Conservation (phyloP, 2,113 vertebrate species). For the Elephas maximus region DNA sequence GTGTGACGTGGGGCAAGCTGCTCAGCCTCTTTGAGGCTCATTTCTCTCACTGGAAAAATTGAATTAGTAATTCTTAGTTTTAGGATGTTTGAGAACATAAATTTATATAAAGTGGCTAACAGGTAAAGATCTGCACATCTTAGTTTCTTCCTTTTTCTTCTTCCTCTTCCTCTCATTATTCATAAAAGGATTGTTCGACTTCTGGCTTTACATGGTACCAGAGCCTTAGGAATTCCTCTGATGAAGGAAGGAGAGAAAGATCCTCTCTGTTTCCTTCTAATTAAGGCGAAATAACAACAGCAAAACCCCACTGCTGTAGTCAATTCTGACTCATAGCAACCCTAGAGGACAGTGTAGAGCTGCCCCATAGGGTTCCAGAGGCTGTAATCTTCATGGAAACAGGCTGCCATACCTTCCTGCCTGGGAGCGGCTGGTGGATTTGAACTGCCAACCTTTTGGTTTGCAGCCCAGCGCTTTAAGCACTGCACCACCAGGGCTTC, state of each 20-base stretch:
- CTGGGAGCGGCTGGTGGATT: background rate
- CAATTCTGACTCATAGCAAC: background rate
- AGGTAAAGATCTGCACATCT: background rate
- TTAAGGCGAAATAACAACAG: background rate
- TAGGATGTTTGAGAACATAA: background rate
- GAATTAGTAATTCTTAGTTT: slow-evolving; percentile 32
- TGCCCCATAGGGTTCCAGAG: background rate
- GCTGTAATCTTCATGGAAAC: background rate
- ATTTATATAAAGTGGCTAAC: background rate
- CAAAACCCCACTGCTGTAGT: background rate
- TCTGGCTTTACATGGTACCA: background rate
- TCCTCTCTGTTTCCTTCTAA: background rate
- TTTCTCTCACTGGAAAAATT: background rate
- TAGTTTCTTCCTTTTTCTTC: background rate
- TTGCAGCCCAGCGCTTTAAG: background rate
- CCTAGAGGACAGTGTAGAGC: background rate
- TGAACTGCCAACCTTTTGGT: no score
- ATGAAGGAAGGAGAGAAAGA: slow-evolving; percentile 36
- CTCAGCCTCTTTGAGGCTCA: background rate
- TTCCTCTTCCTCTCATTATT: background rate
- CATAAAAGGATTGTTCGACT: background rate
- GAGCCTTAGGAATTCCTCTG: background rate
- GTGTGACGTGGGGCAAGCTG: background rate
- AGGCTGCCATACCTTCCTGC: background rate
- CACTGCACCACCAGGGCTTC: background rate